Evolutionary conservation across 2,888 invertebrate genomes (phyloP).

Genomic region (Thymelicus sylvestris): DNA sequence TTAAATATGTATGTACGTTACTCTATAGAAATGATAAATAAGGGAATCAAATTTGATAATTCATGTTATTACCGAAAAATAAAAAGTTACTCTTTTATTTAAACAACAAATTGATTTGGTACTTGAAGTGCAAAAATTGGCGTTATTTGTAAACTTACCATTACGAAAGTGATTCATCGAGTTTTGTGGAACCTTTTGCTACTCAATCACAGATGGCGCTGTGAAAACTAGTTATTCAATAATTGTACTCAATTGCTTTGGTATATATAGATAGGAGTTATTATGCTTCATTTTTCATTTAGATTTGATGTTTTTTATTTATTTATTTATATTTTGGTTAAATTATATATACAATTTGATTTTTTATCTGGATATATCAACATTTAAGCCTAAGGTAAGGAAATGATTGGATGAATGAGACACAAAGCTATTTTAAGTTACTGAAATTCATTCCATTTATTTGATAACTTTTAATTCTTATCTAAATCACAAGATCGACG

Average conservation of each 20-base stretch:
- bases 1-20: no score
- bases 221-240: not conserved
- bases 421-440: conserved; percentile 35
- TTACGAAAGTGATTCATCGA: not conserved
- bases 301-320: no score
- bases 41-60: no score
- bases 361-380: not conserved
- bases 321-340: no score
- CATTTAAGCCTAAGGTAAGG: not conserved
- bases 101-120: not conserved
- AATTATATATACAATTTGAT: no score
- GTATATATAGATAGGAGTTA: no score
- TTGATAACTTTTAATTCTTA: conserved; percentile 64
- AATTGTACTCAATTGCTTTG: no score
- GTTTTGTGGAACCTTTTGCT: conserved; percentile 36
- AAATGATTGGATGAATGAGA: not conserved
- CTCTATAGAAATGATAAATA: no score
- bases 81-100: not conserved
- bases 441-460: conserved; percentile 67
- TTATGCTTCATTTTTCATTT: no score
- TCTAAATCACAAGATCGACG: conserved; percentile 84
- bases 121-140: no score
- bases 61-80: no score
- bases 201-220: conserved; percentile 53
- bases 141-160: no score